A percentile compares a stretch with the other conserved stretches of the same genome.
phyloP scores from a whole-genome alignment of 1,140 invertebrate species.

The Drosophila ogumai region DNA sequence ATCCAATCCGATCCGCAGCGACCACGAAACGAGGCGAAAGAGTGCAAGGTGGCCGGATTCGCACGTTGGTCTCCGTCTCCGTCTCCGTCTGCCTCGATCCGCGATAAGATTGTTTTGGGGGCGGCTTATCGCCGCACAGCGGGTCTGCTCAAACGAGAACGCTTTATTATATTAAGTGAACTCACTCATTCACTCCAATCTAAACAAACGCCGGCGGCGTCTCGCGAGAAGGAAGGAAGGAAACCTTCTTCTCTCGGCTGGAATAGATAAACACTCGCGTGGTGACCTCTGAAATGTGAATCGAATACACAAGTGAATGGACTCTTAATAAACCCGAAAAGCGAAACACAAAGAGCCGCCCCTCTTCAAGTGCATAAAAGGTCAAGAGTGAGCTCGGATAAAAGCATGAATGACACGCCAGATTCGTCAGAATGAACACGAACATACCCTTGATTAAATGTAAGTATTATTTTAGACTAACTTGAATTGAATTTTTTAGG shows the following conservation, averaged over 20 bases:
- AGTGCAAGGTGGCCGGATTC: constrained; percentile 44
- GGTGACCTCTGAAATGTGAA: constrained; percentile 48
- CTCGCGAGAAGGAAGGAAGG: constrained; percentile 25
- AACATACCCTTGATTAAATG: background rate
- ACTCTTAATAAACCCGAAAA: constrained; percentile 19
- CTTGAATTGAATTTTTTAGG: background rate
- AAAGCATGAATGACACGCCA: constrained; percentile 12
- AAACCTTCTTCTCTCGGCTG: constrained; percentile 25
- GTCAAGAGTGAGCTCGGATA: constrained; percentile 17
- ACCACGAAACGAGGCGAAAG: constrained; percentile 17
- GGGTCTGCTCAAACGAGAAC: constrained; percentile 41
- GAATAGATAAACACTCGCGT: constrained; percentile 21
- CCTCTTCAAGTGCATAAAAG: constrained; percentile 21
- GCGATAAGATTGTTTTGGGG: constrained; percentile 70
- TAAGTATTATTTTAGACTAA: background rate
- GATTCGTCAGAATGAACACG: background rate
- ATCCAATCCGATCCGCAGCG: constrained; percentile 9
- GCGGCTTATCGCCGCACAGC: constrained; percentile 49
- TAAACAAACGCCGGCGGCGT: constrained; percentile 55
- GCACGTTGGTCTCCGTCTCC: constrained; percentile 20
- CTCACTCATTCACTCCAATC: constrained; percentile 68
- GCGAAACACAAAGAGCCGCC: constrained; percentile 13
- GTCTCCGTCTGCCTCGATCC: constrained; percentile 1
- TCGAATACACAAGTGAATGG: constrained; percentile 39
- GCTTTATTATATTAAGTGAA: constrained; percentile 74